Conservation (phyloP, 2,888 invertebrate species). For the Trichacis sp. region DNA sequence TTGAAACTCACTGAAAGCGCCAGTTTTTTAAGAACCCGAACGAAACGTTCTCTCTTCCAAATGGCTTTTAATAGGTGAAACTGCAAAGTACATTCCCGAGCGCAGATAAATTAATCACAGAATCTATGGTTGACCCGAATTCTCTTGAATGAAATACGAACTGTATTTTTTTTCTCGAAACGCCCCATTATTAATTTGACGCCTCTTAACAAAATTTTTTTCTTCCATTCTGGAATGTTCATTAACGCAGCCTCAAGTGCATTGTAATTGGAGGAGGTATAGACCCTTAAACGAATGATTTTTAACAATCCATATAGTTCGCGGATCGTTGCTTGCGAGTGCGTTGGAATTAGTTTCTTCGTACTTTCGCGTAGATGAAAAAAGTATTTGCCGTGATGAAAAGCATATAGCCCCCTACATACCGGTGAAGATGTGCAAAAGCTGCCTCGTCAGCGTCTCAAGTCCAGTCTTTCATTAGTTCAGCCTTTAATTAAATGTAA, state of each 20-base stretch:
- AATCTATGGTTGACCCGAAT: too few species aligned
- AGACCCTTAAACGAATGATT: not conserved
- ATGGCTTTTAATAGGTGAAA: too few species aligned
- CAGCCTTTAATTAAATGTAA: conserved; percentile 49
- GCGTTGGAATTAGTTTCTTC: conserved; percentile 20
- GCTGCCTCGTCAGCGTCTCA: conserved; percentile 47
- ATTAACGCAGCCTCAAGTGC: too few species aligned
- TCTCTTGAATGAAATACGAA: not conserved
- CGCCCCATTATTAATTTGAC: too few species aligned
- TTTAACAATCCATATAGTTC: not conserved
- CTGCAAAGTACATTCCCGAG: too few species aligned
- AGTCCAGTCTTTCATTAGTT: conserved; percentile 54
- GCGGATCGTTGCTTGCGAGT: conserved; percentile 13
- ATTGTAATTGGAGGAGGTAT: too few species aligned
- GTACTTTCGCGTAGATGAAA: conserved; percentile 20
- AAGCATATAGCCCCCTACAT: conserved; percentile 33
- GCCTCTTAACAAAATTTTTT: too few species aligned
- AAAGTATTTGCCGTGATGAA: conserved; percentile 26
- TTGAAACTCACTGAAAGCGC: too few species aligned
- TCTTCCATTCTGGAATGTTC: too few species aligned
- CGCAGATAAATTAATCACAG: too few species aligned
- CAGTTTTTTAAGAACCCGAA: too few species aligned
- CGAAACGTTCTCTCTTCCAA: too few species aligned
- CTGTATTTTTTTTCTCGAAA: not conserved
- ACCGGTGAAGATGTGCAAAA: conserved; percentile 35